Evolutionary conservation across 2,113 vertebrate species (phyloP).

Genomic region (Equus quagga): DNA sequence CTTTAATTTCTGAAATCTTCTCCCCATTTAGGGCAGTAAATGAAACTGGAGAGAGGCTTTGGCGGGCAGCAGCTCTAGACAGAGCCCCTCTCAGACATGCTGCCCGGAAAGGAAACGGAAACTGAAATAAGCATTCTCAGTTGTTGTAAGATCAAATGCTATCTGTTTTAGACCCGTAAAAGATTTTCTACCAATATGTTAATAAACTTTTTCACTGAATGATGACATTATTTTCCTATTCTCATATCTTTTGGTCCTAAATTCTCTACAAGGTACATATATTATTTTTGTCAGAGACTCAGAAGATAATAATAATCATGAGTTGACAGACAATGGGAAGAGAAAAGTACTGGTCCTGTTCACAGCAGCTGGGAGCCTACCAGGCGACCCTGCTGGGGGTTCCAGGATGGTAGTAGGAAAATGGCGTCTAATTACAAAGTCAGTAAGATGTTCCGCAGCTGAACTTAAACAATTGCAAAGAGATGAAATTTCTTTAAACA

Average conservation of each 20-base stretch:
- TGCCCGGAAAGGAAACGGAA: background rate
- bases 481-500: background rate
- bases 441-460: background rate
- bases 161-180: background rate
- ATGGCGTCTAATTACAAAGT: background rate
- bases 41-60: conserved; percentile 55
- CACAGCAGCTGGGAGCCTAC: background rate
- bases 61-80: background rate
- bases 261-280: background rate
- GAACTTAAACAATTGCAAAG: background rate
- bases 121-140: background rate
- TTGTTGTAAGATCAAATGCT: background rate
- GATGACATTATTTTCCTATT: background rate
- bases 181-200: background rate
- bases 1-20: conserved; percentile 69
- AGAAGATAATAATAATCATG: background rate
- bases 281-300: background rate
- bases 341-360: background rate
- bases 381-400: background rate
- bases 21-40: conserved; percentile 73
- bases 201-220: background rate
- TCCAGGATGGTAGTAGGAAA: background rate
- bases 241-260: background rate
- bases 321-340: background rate
- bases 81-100: background rate